Conservation (phyloP, 2,888 invertebrate species). For the Cinara cedri region DNA sequence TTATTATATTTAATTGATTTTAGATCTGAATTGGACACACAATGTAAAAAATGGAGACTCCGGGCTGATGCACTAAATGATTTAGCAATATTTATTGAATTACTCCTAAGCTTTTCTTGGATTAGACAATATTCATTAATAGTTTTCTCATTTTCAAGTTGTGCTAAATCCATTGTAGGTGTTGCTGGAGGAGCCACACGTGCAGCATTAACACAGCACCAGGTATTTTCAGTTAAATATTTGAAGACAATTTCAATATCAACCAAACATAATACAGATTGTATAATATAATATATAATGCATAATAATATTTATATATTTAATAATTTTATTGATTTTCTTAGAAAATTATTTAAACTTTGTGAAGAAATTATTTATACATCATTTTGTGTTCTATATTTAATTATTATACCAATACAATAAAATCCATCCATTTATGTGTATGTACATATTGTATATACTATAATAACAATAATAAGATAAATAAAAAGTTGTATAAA, state of each 20-base stretch:
- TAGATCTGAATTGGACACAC: slow-evolving; percentile 79
- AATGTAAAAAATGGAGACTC: slow-evolving; percentile 94
- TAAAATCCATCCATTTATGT: no score
- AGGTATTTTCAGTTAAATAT: slow-evolving; percentile 63
- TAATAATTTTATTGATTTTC: no score
- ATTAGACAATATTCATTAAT: slow-evolving; percentile 68
- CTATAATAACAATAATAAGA: no score
- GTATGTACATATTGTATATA: no score
- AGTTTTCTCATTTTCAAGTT: slow-evolving; percentile 62
- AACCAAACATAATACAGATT: not conserved
- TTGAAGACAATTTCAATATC: not conserved
- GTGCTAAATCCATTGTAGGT: slow-evolving; percentile 80
- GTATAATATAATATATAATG: no score
- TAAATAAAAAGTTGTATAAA: no score
- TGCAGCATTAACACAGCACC: slow-evolving; percentile 91
- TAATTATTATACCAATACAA: no score
- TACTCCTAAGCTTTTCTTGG: slow-evolving; percentile 68
- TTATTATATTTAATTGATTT: not conserved
- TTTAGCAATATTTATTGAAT: slow-evolving; percentile 84
- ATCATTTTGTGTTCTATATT: no score
- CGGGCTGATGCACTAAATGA: slow-evolving; percentile 94
- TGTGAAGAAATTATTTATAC: no score
- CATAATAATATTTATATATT: no score
- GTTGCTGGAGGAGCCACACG: slow-evolving; percentile 89
- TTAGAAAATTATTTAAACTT: no score